Conservation (phyloP, 2,113 vertebrate genomes). For the Neogale vison region DNA sequence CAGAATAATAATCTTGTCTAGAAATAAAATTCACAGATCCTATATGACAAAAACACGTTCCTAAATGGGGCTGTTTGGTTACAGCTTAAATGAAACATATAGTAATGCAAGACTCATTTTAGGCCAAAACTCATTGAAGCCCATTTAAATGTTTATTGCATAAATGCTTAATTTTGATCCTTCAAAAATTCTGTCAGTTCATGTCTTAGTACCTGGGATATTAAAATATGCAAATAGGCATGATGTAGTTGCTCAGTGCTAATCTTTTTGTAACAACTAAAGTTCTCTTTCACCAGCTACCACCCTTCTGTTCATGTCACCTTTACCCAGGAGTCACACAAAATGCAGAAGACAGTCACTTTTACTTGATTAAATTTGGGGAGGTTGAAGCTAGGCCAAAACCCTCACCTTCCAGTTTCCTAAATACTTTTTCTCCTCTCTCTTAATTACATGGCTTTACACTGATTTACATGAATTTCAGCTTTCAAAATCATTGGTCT, state of each 20-base stretch:
- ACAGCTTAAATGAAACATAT: not conserved
- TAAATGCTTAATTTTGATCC: not conserved
- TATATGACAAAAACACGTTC: not conserved
- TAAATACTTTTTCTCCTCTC: constrained; percentile 60
- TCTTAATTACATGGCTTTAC: constrained; percentile 72
- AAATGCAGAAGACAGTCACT: constrained; percentile 48
- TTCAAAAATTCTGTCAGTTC: constrained; percentile 51
- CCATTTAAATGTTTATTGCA: constrained; percentile 17
- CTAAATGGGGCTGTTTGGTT: not conserved
- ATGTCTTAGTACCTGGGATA: constrained; percentile 49
- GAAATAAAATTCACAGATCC: constrained; percentile 36
- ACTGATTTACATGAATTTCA: constrained; percentile 78
- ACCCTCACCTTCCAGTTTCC: constrained; percentile 69
- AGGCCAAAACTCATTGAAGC: not conserved
- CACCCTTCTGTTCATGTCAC: constrained; percentile 8
- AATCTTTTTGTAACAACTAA: constrained; percentile 48
- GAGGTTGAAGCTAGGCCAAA: constrained; percentile 45
- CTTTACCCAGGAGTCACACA: constrained; percentile 25
- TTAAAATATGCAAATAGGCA: constrained; percentile 63
- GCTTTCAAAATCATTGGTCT: constrained; percentile 80
- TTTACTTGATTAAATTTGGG: constrained; percentile 50
- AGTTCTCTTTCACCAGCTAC: not conserved
- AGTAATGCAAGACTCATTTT: not conserved
- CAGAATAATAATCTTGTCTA: constrained; percentile 35
- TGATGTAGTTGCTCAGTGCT: not conserved